phyloP scores from a whole-genome alignment of 2,797 vertebrate genomes.

The Melanotaenia parkinsoni region DNA sequence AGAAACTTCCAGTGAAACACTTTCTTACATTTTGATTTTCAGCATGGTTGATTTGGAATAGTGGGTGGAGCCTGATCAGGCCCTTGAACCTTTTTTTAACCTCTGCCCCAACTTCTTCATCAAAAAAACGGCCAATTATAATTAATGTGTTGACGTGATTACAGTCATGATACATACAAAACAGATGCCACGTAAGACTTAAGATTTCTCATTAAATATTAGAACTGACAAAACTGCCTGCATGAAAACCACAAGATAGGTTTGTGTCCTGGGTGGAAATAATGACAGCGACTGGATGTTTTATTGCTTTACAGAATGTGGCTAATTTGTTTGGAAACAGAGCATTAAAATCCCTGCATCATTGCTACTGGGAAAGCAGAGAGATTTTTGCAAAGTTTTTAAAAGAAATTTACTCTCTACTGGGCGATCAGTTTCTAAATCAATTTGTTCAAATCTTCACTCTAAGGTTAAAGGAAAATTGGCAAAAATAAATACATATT shows the following conservation, averaged over 20 bases:
- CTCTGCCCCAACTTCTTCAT: too few species aligned
- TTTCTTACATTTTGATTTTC: background rate
- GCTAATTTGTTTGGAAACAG: constrained; percentile 51
- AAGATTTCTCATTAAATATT: background rate
- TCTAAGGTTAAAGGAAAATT: background rate
- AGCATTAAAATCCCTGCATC: constrained; percentile 65
- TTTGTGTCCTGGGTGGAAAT: constrained; percentile 2
- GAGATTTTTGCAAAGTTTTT: constrained; percentile 33
- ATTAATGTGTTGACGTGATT: too few species aligned
- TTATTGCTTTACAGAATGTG: constrained; percentile 81
- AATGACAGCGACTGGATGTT: constrained; percentile 35
- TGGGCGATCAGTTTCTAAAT: background rate
- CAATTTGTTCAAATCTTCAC: constrained; percentile 22
- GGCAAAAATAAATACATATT: too few species aligned
- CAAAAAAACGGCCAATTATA: too few species aligned
- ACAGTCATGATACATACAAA: background rate
- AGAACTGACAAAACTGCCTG: background rate
- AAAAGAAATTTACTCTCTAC: constrained; percentile 24
- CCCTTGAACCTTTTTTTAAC: background rate
- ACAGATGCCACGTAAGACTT: background rate
- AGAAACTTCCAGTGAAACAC: background rate
- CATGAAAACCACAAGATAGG: constrained; percentile 13
- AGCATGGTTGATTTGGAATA: background rate
- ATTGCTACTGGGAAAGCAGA: constrained; percentile 63
- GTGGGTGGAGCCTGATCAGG: background rate